Base-by-base conservation (phyloP, 2,113 vertebrate species). In the Cyprinodon brontotheroides region DNA sequence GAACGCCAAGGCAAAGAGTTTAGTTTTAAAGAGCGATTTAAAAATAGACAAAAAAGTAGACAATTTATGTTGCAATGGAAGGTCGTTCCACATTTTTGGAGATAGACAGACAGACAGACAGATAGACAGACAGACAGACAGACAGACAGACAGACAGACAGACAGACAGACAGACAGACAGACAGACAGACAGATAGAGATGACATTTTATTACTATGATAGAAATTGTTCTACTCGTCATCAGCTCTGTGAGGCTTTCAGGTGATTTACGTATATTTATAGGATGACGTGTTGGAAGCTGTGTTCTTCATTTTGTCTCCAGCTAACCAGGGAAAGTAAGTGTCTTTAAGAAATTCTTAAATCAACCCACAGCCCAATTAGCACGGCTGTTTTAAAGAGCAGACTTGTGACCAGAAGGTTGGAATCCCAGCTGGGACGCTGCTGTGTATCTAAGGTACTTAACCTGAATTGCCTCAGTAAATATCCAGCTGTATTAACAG, bases 381-480 rank as follows among this genome's bases (percentile, higher is more conserved):
- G 92, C 83, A 83, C 78, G 75, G 88, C 89, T 93, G 90, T 91
- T 93, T 91, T 92, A 92, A 91, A 86, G 90, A 89, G 50, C 93
- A 92, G 91, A 90, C 90, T 92, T 92, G 91, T 89, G 91, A 92
- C 91, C 93, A 94, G 93, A 93, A 94, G 94, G 93, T 92, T 87
- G 85, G 82, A 88, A 90, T 91, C 92, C 92, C 93, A 93, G 88
- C 85, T 92, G 93, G 92, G 89, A 89, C 82, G 48, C 77, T 50
- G 61, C 81, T 80, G 79, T 85, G 90, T 86, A 85, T 85, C 91
- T 75, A 53, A 89, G 89, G 90, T 91, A 92, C 92, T 94, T 94
- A 94, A 94, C 92, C 92, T 83, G 92, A 93, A 94, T 91, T 94
- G 93, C 92, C 93, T 93, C 92, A 88, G 92, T 94, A 94, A 94